Evolutionary conservation across 2,797 vertebrate genomes (phyloP), one percentile per base, ranked within the genome.

Genomic region (Astyanax mexicanus): DNA sequence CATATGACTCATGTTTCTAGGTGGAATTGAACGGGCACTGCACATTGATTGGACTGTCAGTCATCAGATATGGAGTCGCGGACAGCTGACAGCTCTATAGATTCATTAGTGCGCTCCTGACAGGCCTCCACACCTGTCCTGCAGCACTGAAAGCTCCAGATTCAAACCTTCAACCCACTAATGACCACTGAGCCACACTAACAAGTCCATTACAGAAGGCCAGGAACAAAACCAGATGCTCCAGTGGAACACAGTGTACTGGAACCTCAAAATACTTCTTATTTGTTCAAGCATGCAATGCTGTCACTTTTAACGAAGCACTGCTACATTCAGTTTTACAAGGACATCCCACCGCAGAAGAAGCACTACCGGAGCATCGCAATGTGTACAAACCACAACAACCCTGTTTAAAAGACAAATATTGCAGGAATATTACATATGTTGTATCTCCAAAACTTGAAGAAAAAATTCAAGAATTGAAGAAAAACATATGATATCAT

Each of bases 1-100:
- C 6, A 12, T 19, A 51, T n/a, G 38, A 17, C 21, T 62, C n/a
- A 38, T 69, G 65, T 77, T 58, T 55, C 62, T 49, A 45, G 21
- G 57, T 17, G 32, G 21, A 57, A 35, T 21, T 45, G 69, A 47
- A 67, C 17, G 37, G 40, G n/a, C 4, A 62, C 44, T 11, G 13
- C 58, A 40, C 8, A 73, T 62, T 62, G 35, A 72, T 70, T 60
- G 73, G 69, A 19, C 69, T 65, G 69, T 69, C 77, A 60, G 51
- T 76, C 75, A 76, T 47, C 21, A 42, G 51, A 54, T 11, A 44
- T 7, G 32, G 37, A 55, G 74, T 27, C 45, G 51, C 40, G 23
- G 65, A 42, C 55, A 35, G 32, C 65, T 83, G 82, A 83, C 74
- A 81, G 67, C 66, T 78, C 62, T 19, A 73, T 57, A 55, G 54